phyloP scores from a whole-genome alignment of 2,797 vertebrate species.

The Anguilla anguilla region DNA sequence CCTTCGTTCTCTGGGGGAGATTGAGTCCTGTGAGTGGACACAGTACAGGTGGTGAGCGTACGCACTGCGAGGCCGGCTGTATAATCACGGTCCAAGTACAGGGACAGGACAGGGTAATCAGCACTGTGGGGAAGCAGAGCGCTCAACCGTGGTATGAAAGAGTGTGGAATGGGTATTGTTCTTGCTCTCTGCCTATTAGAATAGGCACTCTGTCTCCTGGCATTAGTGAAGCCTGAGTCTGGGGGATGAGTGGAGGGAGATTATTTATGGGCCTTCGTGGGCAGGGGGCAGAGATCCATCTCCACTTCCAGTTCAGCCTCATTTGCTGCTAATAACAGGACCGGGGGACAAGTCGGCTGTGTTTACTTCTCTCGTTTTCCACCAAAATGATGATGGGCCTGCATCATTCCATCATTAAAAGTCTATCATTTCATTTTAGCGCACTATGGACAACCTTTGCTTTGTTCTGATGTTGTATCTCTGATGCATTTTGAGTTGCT shows the following conservation, averaged over 20 bases:
- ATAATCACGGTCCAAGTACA: conserved; percentile 33
- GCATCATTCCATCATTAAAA: conserved; percentile 23
- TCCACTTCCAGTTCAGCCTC: conserved; percentile 35
- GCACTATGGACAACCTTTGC: neutral
- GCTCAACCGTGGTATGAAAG: conserved; percentile 35
- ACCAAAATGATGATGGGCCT: conserved; percentile 28
- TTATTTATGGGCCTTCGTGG: conserved; percentile 34
- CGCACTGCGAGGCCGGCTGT: conserved; percentile 5
- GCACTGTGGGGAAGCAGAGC: conserved; percentile 29
- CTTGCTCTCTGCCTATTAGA: conserved; percentile 28
- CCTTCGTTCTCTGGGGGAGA: conserved; percentile 8
- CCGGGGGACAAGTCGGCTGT: conserved; percentile 31
- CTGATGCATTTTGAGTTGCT: neutral
- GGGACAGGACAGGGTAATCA: conserved; percentile 17
- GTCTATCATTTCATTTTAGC: neutral
- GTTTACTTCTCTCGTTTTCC: conserved; percentile 28
- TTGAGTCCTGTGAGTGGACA: neutral
- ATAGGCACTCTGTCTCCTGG: conserved; percentile 27
- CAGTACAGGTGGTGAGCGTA: conserved; percentile 39
- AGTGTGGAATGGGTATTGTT: conserved; percentile 24
- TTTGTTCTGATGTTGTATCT: conserved; percentile 22
- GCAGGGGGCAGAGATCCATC: conserved; percentile 28
- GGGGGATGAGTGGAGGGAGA: conserved; percentile 20
- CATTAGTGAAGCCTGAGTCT: conserved; percentile 30
- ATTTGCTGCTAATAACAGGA: conserved; percentile 39